Base-by-base conservation (phyloP, 2,113 vertebrate species). In the Plecotus auritus region DNA sequence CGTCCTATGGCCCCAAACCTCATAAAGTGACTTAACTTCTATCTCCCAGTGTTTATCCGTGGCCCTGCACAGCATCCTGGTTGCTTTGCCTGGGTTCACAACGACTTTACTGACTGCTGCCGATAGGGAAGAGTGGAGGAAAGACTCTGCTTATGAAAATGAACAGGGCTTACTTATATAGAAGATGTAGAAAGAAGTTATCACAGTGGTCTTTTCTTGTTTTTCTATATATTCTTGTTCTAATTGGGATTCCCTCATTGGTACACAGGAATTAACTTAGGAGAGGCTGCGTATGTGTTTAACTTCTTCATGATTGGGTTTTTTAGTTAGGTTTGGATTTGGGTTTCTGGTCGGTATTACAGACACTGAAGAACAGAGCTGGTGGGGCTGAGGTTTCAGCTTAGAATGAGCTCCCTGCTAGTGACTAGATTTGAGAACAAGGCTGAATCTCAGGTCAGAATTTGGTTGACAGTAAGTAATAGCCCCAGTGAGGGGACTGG, bases 271-370 rank as follows among this genome's bases (percentile, higher is more conserved):
- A n/a, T 91, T 78, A 83, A 83, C 78, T 83, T 23, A 59, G 23
- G 80, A 67, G 37, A 72, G 9, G 59, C 9, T 88, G 0, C 61
- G 3, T 40, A 5, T 28, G 42, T 69, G 20, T 54, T 64, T 85
- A 59, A 40, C 47, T 61, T 88, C 87, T 76, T 47, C n/a, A 51
- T 85, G 40, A n/a, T n/a, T 28, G 2, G 18, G 14, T 54, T 76
- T 76, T 64, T 70, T 77, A 37, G 45, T 87, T 74, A 45, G 64
- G 66, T 78, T 94, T 95, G 61, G 64, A 74, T 54, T 95, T 91
- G 81, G 85, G 56, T 80, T 59, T 81, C 56, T 85, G 9, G 26
- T 42, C 45, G 88, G 92, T n/a, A 30, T 76, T 49, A 2, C 23
- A 18, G 35, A 1, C 28, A 14, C 56, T 4, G 40, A 18, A 88